Percentiles rank a stretch among this genome's conserved stretches.
Conservation (phyloP, 2,797 vertebrate species). For the Hipposideros larvatus region DNA sequence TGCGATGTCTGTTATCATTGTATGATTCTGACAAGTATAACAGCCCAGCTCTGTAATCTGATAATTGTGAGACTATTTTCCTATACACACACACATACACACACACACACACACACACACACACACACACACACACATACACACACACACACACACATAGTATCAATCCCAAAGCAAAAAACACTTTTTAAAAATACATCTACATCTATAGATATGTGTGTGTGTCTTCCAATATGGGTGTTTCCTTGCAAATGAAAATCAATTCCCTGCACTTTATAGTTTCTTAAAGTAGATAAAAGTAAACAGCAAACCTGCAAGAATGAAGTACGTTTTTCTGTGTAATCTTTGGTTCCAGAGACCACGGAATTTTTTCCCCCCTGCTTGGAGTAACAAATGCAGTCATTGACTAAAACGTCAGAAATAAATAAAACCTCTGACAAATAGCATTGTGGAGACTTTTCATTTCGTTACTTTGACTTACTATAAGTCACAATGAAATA, state of each 20-base stretch:
- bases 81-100: too few relatives aligned
- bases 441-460: background rate
- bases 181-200: background rate
- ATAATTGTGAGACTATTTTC: background rate
- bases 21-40: background rate
- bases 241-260: background rate
- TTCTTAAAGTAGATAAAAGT: background rate
- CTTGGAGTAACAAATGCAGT: slow-evolving; percentile 30
- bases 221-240: background rate
- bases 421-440: slow-evolving; percentile 58
- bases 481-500: slow-evolving; percentile 52
- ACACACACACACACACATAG: background rate
- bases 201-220: too few relatives aligned
- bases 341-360: slow-evolving; percentile 2
- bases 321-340: background rate
- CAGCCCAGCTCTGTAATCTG: background rate
- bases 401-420: slow-evolving; percentile 54
- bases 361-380: background rate
- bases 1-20: background rate
- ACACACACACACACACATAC: too few relatives aligned
- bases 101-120: background rate
- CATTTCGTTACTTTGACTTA: background rate
- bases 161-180: background rate
- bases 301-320: background rate
- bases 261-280: background rate